Percentiles rank a stretch among this genome's conserved stretches.
phyloP scores from a whole-genome alignment of 1,140 invertebrate genomes.

The Zaprionus nigranus region DNA sequence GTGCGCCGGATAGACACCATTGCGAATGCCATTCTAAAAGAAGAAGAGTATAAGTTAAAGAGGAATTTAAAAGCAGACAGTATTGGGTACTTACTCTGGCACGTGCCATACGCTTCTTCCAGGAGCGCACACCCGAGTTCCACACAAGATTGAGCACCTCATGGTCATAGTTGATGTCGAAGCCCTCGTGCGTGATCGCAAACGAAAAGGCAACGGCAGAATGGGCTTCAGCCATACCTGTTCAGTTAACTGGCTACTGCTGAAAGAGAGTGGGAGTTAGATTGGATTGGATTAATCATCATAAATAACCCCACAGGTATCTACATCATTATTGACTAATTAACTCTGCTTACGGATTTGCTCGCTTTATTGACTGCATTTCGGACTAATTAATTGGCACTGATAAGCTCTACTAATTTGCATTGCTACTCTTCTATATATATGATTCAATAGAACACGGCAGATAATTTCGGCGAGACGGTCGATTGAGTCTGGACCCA shows the following conservation, averaged over 20 bases:
- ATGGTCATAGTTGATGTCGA: conserved; percentile 98
- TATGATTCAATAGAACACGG: not conserved
- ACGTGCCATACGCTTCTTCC: conserved; percentile 95
- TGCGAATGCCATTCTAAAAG: conserved; percentile 95
- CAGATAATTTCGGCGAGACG: not conserved
- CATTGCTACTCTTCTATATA: not conserved
- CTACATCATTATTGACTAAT: conserved; percentile 35
- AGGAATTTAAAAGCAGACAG: not conserved
- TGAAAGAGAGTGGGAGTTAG: conserved; percentile 24
- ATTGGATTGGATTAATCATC: conserved; percentile 29
- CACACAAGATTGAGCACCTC: conserved; percentile 96
- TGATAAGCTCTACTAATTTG: conserved; percentile 13
- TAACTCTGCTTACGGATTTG: conserved; percentile 27
- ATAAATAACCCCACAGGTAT: conserved; percentile 9
- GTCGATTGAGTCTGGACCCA: not conserved
- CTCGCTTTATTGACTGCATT: conserved; percentile 7
- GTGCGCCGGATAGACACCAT: conserved; percentile 97
- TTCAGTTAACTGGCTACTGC: conserved; percentile 2
- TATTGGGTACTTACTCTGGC: conserved; percentile 88
- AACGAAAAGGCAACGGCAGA: conserved; percentile 99
- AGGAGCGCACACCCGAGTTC: conserved; percentile 96
- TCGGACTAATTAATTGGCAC: conserved; percentile 19
- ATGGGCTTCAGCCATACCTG: conserved; percentile 98
- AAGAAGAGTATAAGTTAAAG: conserved; percentile 42
- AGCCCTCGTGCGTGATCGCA: conserved; percentile 98